A percentile compares a stretch with the other conserved stretches of the same genome.
Conservation (phyloP, 2,888 invertebrate species). For the Xanthorhoe designata region DNA sequence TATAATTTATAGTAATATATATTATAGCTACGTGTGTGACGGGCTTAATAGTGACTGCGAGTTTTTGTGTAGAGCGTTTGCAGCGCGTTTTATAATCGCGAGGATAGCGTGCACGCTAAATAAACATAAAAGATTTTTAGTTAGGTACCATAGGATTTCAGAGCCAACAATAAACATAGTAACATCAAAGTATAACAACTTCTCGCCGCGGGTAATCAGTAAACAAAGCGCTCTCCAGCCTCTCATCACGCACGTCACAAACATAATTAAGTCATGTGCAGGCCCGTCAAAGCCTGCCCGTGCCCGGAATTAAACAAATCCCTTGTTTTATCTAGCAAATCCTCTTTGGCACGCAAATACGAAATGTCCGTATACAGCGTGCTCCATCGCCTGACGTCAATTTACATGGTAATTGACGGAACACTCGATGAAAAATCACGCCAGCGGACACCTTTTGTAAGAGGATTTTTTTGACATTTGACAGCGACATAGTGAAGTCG, state of each 20-base stretch:
- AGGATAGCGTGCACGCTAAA: no score
- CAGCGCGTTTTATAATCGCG: no score
- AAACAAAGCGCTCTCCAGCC: slow-evolving; percentile 21
- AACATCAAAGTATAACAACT: neutral
- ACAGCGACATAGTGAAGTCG: slow-evolving; percentile 9
- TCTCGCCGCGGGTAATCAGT: slow-evolving; percentile 24
- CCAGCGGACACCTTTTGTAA: slow-evolving; percentile 50
- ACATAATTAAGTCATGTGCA: slow-evolving; percentile 38
- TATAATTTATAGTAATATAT: no score
- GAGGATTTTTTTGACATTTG: slow-evolving; percentile 25
- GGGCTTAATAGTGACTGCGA: no score
- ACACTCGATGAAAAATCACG: slow-evolving; percentile 64
- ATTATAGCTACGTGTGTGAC: no score
- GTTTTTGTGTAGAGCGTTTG: no score
- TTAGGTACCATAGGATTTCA: neutral
- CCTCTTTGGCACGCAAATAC: slow-evolving; percentile 47
- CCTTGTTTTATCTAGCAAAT: slow-evolving; percentile 58
- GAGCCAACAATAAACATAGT: neutral
- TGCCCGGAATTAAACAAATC: slow-evolving; percentile 42
- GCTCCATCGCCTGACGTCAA: slow-evolving; percentile 53
- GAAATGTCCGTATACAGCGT: slow-evolving; percentile 31
- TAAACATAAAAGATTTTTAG: neutral
- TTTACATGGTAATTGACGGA: slow-evolving; percentile 77
- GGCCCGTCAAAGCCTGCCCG: slow-evolving; percentile 35
- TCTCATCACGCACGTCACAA: slow-evolving; percentile 29